Base-by-base conservation (phyloP, 2,888 invertebrate species). In the Idaea biselata region DNA sequence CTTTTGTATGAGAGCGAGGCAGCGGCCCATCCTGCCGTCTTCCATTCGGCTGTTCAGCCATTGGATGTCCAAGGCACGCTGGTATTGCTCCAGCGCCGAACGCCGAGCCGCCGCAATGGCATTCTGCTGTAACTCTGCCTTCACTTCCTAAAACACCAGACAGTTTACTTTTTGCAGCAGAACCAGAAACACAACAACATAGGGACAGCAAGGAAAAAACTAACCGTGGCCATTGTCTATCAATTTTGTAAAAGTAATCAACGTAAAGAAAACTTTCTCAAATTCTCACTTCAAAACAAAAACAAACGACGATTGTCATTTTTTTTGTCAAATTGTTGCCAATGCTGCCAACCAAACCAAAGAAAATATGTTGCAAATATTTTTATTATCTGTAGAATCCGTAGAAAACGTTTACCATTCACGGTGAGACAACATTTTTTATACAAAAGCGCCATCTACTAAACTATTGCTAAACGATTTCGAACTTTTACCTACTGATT, bases 1-100 rank as follows among this genome's bases (percentile, higher is more conserved):
- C 11, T 79, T 78, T 55, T 83, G 70, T 64, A 92, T 89, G 2
- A 86, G 81, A 0, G 91, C 89, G 0, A 91, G 77, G 58, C 84
- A 84, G 1, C 89, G 83, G 7, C 88, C 86, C 86, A 89, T 91
- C n/a, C 86, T 76, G 55, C 89, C 87, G 55, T 88, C 88, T 33
- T 87, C 88, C 89, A 90, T 90, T 0, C 91, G 86, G 61, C 79
- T 88, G 76, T 91, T 85, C 44, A 92, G 71, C 91, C 90, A 90
- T 75, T 90, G 84, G 25, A 87, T 79, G 63, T 91, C 90, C 66
- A 86, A 63, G 0, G 87, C 87, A 18, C 87, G 78, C 70, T 90
- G 91, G 67, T 69, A 88, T 0, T 68, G 68, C 57, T 85, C 84
- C 74, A 86, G 63, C 68, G 89, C 90, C 55, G 78, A 77, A 1